Conservation (phyloP, 2,113 vertebrate genomes). For the Egretta garzetta region DNA sequence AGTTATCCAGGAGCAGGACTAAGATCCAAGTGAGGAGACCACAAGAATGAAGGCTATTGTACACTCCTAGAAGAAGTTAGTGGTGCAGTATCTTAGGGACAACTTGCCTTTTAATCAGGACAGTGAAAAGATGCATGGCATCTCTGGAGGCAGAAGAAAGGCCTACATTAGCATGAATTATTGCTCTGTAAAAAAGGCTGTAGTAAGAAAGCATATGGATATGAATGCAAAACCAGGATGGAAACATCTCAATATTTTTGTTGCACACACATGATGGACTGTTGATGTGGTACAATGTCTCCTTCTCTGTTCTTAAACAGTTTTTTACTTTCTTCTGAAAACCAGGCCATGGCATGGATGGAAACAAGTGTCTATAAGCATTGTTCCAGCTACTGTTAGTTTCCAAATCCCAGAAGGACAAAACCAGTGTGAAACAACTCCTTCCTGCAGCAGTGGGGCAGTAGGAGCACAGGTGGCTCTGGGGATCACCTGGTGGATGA, state of each 20-base stretch:
- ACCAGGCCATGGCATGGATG: not conserved
- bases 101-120: not conserved
- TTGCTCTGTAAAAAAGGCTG: not conserved
- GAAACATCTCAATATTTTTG: not conserved
- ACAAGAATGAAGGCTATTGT: not conserved
- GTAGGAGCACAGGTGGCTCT: not conserved
- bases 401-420: not conserved
- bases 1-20: not conserved
- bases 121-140: not conserved
- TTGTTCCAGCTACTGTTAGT: not conserved
- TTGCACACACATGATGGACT: rapidly evolving
- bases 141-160: not conserved
- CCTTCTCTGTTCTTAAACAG: not conserved
- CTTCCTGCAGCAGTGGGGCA: not conserved
- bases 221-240: not conserved
- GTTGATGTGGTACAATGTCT: not conserved
- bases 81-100: not conserved
- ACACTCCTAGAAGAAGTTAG: not conserved
- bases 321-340: not conserved
- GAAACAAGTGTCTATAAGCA: not conserved
- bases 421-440: not conserved
- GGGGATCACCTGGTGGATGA: rapidly evolving
- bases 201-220: not conserved
- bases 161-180: not conserved
- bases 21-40: not conserved